Conservation (phyloP, 2,888 invertebrate species). For the Gerris lacustris region DNA sequence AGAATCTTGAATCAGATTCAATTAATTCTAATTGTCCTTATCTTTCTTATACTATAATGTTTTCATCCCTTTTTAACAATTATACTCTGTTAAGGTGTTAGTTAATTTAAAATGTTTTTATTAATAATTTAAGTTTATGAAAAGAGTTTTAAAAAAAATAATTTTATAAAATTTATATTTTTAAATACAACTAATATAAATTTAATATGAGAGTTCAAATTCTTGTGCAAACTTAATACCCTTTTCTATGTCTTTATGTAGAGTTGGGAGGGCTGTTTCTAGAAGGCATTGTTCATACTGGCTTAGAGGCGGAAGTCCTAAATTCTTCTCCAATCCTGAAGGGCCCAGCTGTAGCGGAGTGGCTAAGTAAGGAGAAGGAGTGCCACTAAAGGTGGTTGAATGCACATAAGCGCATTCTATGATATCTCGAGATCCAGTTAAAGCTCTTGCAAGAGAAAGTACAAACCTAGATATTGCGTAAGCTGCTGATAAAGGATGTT, state of each 20-base stretch:
- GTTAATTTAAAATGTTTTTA: no score
- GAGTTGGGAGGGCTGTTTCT: conserved; percentile 22
- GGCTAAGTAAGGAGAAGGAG: conserved; percentile 21
- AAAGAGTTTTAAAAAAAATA: no score
- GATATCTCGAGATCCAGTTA: conserved; percentile 31
- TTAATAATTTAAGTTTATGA: no score
- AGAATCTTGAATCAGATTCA: no score
- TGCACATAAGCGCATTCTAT: conserved; percentile 24
- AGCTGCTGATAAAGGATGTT: conserved; percentile 50
- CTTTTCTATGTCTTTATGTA: conserved; percentile 24
- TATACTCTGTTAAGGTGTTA: no score
- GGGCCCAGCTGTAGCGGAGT: conserved; percentile 23
- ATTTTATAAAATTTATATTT: no score
- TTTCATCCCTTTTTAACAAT: no score
- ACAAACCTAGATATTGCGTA: conserved; percentile 50
- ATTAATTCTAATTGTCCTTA: no score
- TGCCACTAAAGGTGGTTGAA: conserved; percentile 22
- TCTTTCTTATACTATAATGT: no score
- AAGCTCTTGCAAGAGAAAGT: conserved; percentile 43
- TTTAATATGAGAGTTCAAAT: not conserved
- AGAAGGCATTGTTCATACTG: conserved; percentile 24
- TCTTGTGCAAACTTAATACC: conserved; percentile 28
- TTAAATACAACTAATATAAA: no score
- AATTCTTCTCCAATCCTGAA: conserved; percentile 24
- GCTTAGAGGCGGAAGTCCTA: conserved; percentile 23